Base-by-base conservation (phyloP, 1,140 invertebrate genomes). In the Homalodisca vitripennis region DNA sequence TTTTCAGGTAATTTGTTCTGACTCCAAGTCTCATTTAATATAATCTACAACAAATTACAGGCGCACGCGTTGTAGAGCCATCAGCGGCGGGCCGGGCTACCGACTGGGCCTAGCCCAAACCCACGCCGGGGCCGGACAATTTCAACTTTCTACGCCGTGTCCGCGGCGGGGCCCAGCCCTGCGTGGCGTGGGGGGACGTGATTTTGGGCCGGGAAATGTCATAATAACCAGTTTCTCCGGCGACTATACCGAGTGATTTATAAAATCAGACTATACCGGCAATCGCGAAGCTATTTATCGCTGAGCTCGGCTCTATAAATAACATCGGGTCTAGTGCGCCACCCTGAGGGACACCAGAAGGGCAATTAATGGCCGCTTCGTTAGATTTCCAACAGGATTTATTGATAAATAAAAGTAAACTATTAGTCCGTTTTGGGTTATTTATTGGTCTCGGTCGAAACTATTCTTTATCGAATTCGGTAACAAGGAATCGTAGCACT, bases 71-170 rank as follows among this genome's bases (percentile, higher is more conserved):
- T 41, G 34, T 10, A 41, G 34, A 17, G 17, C 6, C 34, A 17
- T 10, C 6, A 41, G 6, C 34, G 34, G 34, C 34, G 6, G 6
- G 34, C 6, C 34, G 34, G 17, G 34, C 34, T 41, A 17, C 6
- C 17, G 34, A 41, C 17, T 41, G 17, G 34, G 34, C 6, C 34
- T 41, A 41, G 34, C 17, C 34, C 48, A 22, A 20, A 20, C 48
- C 10, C 24, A 26, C 29, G 24, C 55, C 22, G 26, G 55, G 55
- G 29, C 24, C 24, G 24, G 29, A 6, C 27, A 24, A 60, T 26
- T 60, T 53, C 48, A 53, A 24, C 55, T 60, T 60, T 60, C 55
- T 60, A 60, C 55, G n/a, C n/a, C n/a, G n/a, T n/a, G n/a, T n/a
- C n/a, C n/a, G n/a, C n/a, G n/a, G n/a, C 48, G 3, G 48, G 48